phyloP scores from a whole-genome alignment of 2,113 vertebrate genomes.

The Bos taurus region ARS-UCD2.0 NC_037352.1:15246001-15246500 shows the following conservation, averaged over 20 bases:
- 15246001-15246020: not conserved
- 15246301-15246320: not conserved
- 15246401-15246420: not conserved
- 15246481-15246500: not conserved
- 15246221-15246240: not conserved
- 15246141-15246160: fast-evolving
- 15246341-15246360: not conserved
- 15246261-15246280: not conserved
- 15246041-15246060: too few relatives aligned
- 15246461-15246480: not conserved
- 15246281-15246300: not conserved
- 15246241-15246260: not conserved
- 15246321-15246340: not conserved
- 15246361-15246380: fast-evolving
- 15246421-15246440: not conserved
- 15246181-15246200: not conserved
- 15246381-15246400: not conserved
- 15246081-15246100: not conserved
- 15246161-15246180: fast-evolving
- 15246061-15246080: not conserved
- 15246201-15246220: not conserved
- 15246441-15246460: not conserved
- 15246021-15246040: fast-evolving
- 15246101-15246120: not conserved
- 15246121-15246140: not conserved